Evolutionary conservation across 2,113 vertebrate species (phyloP).

Genomic region (Rhinoptilus africanus): DNA sequence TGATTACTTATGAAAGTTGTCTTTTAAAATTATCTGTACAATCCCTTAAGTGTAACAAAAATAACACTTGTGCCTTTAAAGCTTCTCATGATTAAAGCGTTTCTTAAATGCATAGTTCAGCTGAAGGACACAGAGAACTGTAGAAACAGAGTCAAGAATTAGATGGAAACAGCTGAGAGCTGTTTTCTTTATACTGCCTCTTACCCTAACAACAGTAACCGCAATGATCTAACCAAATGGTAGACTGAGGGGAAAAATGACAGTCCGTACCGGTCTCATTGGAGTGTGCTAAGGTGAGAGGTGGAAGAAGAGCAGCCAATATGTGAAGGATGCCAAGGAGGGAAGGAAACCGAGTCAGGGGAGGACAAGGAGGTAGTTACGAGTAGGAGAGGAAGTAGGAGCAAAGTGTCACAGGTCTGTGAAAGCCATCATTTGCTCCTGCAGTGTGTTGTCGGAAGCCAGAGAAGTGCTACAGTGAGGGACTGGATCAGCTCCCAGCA

Average conservation of each 20-base stretch:
- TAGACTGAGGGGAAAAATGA: background rate
- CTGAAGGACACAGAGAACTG: background rate
- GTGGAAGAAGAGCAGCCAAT: background rate
- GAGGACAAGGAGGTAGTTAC: background rate
- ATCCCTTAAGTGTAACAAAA: background rate
- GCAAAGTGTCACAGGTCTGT: background rate
- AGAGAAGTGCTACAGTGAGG: background rate
- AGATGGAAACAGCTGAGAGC: background rate
- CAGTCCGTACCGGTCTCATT: rapidly evolving
- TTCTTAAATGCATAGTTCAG: background rate
- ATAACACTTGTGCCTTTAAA: background rate
- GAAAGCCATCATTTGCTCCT: background rate
- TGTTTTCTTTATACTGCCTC: background rate
- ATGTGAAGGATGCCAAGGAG: background rate
- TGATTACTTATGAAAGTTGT: background rate
- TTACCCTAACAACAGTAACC: background rate
- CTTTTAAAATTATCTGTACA: background rate
- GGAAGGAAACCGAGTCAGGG: background rate
- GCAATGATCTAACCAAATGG: background rate
- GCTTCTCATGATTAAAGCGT: background rate
- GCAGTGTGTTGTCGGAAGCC: background rate
- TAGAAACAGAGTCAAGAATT: background rate
- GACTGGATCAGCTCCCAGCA: background rate
- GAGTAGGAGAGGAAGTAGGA: background rate
- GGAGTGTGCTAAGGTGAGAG: background rate